Percentiles rank a stretch among this genome's conserved stretches.
phyloP scores from a whole-genome alignment of 2,888 invertebrate genomes.

The Fissipunctia ypsillon region DNA sequence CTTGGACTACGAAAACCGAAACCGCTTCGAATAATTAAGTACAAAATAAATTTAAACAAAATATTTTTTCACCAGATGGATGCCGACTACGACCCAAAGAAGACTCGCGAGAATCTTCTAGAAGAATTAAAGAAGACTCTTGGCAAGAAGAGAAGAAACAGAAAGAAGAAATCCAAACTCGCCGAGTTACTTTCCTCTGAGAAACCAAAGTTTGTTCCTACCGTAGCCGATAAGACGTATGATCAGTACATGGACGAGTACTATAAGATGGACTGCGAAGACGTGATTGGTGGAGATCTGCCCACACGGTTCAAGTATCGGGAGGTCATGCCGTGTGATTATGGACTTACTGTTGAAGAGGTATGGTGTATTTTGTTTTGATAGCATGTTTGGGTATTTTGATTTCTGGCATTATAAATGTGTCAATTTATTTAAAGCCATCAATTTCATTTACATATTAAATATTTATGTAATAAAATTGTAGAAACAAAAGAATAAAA shows the following conservation, averaged over 20 bases:
- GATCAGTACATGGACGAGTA: constrained; percentile 98
- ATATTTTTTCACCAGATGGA: constrained; percentile 92
- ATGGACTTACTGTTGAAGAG: constrained; percentile 97
- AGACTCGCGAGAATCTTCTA: constrained; percentile 87
- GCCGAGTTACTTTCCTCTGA: constrained; percentile 93
- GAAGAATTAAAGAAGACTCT: constrained; percentile 89
- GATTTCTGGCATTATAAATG: background rate
- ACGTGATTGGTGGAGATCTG: constrained; percentile 97
- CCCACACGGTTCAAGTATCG: constrained; percentile 98
- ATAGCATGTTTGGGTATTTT: background rate
- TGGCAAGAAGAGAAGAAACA: constrained; percentile 91
- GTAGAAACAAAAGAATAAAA: too few relatives aligned
- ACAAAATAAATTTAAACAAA: background rate
- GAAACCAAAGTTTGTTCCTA: constrained; percentile 96
- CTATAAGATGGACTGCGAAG: constrained; percentile 98
- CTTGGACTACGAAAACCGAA: background rate
- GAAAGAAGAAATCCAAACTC: constrained; percentile 93
- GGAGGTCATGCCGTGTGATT: constrained; percentile 96
- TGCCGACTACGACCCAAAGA: constrained; percentile 94
- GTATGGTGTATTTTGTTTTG: constrained; percentile 82
- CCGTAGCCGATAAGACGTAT: constrained; percentile 92
- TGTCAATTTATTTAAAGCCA: too few relatives aligned
- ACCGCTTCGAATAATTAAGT: background rate
- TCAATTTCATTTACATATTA: too few relatives aligned
- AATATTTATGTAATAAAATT: too few relatives aligned